These are phyloP conservation scores for Muscicapa comitata DNA, from an alignment of 2,797 vertebrate genomes.

Conservation along the genomic window DNA sequence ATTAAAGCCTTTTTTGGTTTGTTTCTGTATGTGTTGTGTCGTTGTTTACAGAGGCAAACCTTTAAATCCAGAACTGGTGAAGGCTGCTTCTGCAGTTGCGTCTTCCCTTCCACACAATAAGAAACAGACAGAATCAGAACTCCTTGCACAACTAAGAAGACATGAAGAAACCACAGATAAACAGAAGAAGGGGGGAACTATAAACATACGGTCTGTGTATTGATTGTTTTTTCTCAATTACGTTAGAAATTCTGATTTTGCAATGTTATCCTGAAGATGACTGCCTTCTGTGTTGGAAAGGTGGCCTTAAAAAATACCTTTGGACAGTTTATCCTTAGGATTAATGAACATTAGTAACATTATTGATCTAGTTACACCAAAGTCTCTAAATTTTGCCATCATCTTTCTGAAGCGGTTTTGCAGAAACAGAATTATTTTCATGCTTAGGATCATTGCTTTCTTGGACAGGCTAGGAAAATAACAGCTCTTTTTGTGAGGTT, in stretches of 20 bases:
- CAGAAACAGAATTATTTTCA: background rate
- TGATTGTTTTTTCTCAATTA: background rate
- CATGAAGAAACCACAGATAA: constrained; percentile 78
- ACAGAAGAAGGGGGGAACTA: constrained; percentile 69
- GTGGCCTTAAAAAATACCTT: background rate
- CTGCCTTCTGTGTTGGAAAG: background rate
- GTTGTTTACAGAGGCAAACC: constrained; percentile 57
- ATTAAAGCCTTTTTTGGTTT: background rate
- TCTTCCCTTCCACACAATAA: constrained; percentile 79
- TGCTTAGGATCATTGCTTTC: background rate
- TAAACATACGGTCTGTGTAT: constrained; percentile 78
- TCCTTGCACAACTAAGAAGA: constrained; percentile 82
- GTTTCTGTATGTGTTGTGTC: background rate
- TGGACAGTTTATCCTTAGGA: background rate
- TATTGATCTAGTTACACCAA: background rate
- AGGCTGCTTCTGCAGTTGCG: constrained; percentile 85
- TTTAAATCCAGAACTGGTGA: constrained; percentile 79
- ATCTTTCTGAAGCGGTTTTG: constrained; percentile 8
- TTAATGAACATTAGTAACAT: background rate
- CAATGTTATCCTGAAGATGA: background rate
- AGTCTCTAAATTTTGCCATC: background rate
- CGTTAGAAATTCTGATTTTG: background rate
- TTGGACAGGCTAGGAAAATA: constrained; percentile 1
- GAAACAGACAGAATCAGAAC: constrained; percentile 81
- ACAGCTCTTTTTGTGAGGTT: background rate